A percentile compares a stretch with the other conserved stretches of the same genome.
phyloP scores from a whole-genome alignment of 2,888 invertebrate genomes.

The Rhamphomyia laevipes region DNA sequence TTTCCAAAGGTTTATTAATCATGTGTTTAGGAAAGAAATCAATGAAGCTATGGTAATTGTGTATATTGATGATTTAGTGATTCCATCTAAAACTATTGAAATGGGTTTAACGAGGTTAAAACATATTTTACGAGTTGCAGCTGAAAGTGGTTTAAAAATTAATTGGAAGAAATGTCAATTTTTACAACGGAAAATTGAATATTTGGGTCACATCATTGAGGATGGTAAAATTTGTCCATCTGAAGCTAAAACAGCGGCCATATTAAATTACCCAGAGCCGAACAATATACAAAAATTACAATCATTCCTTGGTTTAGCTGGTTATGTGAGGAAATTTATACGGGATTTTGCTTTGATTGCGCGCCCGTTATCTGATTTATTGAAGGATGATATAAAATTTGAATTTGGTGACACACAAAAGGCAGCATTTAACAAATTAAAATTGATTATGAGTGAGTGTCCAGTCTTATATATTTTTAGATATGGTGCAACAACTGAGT shows the following conservation, averaged over 20 bases:
- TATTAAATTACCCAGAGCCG: not conserved
- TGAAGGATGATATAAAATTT: slow-evolving; percentile 10
- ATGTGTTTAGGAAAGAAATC: slow-evolving; percentile 9
- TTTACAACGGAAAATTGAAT: not conserved
- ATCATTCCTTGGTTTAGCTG: slow-evolving; percentile 8
- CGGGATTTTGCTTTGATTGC: slow-evolving; percentile 15
- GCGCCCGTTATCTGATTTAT: slow-evolving; percentile 14
- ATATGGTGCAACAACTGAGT: slow-evolving; percentile 3
- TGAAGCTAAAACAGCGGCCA: not conserved
- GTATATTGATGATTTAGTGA: slow-evolving; percentile 20
- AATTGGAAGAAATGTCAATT: not conserved
- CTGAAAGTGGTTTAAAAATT: not conserved
- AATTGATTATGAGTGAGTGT: not conserved
- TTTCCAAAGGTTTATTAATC: slow-evolving; percentile 17
- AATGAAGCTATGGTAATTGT: slow-evolving; percentile 11
- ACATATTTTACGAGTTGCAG: slow-evolving; percentile 8
- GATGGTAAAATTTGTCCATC: slow-evolving; percentile 1
- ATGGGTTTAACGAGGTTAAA: slow-evolving; percentile 8
- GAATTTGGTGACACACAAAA: not conserved
- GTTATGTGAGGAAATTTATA: slow-evolving; percentile 12
- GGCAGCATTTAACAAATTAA: slow-evolving; percentile 4
- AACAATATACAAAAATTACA: slow-evolving; percentile 4
- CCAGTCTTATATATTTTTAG: slow-evolving; percentile 5
- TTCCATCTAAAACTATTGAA: slow-evolving; percentile 10
- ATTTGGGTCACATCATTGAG: slow-evolving; percentile 4